Evolutionary conservation across 2,797 vertebrate species (phyloP), one percentile per base, ranked within the genome.

Genomic region (Zalophus californianus): DNA sequence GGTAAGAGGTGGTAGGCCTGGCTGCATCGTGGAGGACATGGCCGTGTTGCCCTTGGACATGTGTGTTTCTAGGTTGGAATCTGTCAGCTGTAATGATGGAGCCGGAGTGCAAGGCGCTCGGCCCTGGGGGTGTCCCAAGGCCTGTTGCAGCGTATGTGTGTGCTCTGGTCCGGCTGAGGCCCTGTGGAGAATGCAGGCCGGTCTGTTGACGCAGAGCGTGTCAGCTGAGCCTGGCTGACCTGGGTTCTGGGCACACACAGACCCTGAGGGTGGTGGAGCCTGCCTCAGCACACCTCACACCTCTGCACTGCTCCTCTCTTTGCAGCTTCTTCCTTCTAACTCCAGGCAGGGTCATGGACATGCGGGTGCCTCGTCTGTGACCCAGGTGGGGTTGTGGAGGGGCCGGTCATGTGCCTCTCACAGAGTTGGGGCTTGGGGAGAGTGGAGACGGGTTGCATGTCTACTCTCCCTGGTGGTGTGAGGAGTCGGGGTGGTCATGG

Each of bases 201-300:
- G 11, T 84, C 54, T 23, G 14, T 35, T 20, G 66, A 10, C 2
- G 0, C 7, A 41, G 27, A 20, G 52, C 0, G 25, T 48, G 23
- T 32, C 15, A 29, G 29, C 82, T 0, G 1, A n/a, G 5, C 15
- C 12, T 18, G 23, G 50, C 50, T 13, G 68, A 27, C 52, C 68
- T 4, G 10, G 16, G 72, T 18, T 35, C 14, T 25, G 14, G 75
- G 52, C 70, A 12, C 77, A 35, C 32, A 18, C 48, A 12, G 44
- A 20, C 77, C 48, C 3, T 23, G 77, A 35, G 10, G 52, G 52
- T 35, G 11, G 0, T 2, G 0, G 58, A 50, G 35, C 7, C 12
- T 32, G 18, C 52, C 16, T 1, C 15, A 27, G n/a, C 1, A 0
- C 3, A 0, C 20, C 35, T 9, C 58, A 6, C 9, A 2, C 32